Conservation (phyloP, 2,113 vertebrate genomes). For the Nansenia antarctica region DNA sequence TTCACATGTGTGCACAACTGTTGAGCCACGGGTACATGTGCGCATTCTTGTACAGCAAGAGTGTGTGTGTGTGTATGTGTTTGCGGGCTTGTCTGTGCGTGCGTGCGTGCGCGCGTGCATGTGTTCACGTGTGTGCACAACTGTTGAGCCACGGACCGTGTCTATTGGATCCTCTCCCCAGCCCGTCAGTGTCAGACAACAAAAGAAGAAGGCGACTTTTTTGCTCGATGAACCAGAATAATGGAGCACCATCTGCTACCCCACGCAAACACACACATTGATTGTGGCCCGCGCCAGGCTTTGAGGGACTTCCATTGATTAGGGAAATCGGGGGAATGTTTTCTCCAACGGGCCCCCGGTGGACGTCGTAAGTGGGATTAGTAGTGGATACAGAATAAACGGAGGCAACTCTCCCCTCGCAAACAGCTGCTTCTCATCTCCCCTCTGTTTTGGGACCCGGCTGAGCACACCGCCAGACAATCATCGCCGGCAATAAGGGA, state of each 20-base stretch:
- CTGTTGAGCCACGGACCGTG: conserved; percentile 13
- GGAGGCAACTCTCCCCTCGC: conserved; percentile 4
- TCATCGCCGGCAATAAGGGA: conserved; percentile 10
- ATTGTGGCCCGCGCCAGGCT: conserved; percentile 39
- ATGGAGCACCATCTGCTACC: conserved; percentile 58
- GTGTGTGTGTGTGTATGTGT: neutral
- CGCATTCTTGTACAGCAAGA: neutral
- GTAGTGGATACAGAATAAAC: conserved; percentile 53
- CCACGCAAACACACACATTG: conserved; percentile 46
- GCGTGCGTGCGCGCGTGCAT: no score
- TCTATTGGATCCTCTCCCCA: neutral
- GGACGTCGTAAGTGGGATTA: conserved; percentile 58
- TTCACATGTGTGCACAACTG: no score
- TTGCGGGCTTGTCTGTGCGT: no score
- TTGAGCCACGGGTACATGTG: no score
- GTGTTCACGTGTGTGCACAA: no score
- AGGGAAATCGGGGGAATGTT: conserved; percentile 59
- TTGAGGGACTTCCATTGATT: conserved; percentile 63
- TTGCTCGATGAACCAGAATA: conserved; percentile 50
- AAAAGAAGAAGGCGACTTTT: conserved; percentile 31
- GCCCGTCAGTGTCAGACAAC: conserved; percentile 11
- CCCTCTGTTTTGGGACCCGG: conserved; percentile 8
- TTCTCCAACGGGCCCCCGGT: conserved; percentile 55
- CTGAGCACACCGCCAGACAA: conserved; percentile 6
- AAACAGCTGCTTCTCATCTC: conserved; percentile 44